Conservation (phyloP, 2,888 invertebrate species). For the Euproctis similis region DNA sequence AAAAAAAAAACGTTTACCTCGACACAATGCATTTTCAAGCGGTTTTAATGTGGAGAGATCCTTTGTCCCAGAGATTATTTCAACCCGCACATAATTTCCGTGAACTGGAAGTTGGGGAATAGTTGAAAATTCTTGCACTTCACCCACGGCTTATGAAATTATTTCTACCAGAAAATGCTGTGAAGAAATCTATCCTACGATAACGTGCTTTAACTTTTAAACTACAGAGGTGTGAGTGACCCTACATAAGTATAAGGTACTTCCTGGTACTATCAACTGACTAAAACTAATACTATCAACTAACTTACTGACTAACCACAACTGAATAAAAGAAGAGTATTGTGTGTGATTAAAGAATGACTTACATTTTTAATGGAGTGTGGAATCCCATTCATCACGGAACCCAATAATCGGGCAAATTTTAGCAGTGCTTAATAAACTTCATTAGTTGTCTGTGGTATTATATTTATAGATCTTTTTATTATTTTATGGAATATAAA, state of each 20-base stretch:
- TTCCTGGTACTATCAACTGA: too few relatives aligned
- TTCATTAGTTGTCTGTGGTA: too few relatives aligned
- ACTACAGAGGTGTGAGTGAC: constrained; percentile 3
- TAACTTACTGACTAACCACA: too few relatives aligned
- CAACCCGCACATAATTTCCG: constrained; percentile 13
- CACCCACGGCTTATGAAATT: constrained; percentile 16
- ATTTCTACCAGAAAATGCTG: constrained; percentile 22
- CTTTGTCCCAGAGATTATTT: constrained; percentile 19
- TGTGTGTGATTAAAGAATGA: constrained; percentile 2
- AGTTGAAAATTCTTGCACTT: constrained; percentile 16
- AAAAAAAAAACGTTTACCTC: too few relatives aligned
- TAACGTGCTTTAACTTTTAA: constrained; percentile 15
- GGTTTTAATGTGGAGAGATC: too few relatives aligned
- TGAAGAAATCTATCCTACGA: constrained; percentile 10
- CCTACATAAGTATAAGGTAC: constrained; percentile 8
- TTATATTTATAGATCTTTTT: too few relatives aligned
- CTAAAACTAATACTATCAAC: too few relatives aligned
- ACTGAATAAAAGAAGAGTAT: constrained; percentile 6
- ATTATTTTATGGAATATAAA: too few relatives aligned
- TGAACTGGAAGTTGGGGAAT: constrained; percentile 7
- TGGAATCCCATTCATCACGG: too few relatives aligned
- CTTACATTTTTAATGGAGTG: too few relatives aligned
- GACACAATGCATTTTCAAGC: background rate
- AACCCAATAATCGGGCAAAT: too few relatives aligned
- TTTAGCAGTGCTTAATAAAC: too few relatives aligned